Evolutionary conservation across 2,797 vertebrate species (phyloP).

Genomic region (Hippoglossus hippoglossus): DNA sequence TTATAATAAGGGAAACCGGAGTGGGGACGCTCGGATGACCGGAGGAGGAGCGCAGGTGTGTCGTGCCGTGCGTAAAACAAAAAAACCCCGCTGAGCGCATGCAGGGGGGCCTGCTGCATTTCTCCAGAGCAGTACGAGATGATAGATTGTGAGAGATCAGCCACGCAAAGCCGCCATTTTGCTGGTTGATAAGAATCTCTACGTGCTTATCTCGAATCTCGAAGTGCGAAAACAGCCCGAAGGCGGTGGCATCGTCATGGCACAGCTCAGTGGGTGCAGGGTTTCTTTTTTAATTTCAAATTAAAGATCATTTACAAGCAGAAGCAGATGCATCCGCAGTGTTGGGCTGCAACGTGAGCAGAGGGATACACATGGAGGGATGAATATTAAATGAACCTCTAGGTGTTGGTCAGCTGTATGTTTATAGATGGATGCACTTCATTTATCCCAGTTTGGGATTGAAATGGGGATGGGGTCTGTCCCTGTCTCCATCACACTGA

Average conservation of each 20-base stretch:
- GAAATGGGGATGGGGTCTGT: not conserved
- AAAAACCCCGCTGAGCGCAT: conserved; percentile 34
- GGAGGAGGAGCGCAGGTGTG: not conserved
- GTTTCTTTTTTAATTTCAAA: not conserved
- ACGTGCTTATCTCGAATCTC: conserved; percentile 40
- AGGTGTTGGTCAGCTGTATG: not conserved
- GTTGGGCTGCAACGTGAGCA: conserved; percentile 4
- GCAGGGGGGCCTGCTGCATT: conserved; percentile 51
- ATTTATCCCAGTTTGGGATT: too few relatives aligned
- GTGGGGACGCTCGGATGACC: too few relatives aligned
- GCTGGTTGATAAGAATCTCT: conserved; percentile 72
- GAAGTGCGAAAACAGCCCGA: conserved; percentile 43
- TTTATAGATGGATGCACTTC: too few relatives aligned
- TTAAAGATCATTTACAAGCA: not conserved
- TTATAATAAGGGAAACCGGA: too few relatives aligned
- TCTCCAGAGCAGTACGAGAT: conserved; percentile 39
- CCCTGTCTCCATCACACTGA: not conserved
- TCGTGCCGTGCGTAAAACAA: not conserved
- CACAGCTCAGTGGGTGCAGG: not conserved
- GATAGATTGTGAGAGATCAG: conserved; percentile 58
- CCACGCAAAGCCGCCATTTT: conserved; percentile 80
- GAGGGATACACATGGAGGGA: not conserved
- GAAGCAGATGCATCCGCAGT: conserved; percentile 13
- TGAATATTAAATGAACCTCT: conserved; percentile 37
- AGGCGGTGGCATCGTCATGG: conserved; percentile 1